A percentile compares a stretch with the other conserved stretches of the same genome.
Conservation (phyloP, 2,888 invertebrate species). For the Nephrotoma appendiculata region DNA sequence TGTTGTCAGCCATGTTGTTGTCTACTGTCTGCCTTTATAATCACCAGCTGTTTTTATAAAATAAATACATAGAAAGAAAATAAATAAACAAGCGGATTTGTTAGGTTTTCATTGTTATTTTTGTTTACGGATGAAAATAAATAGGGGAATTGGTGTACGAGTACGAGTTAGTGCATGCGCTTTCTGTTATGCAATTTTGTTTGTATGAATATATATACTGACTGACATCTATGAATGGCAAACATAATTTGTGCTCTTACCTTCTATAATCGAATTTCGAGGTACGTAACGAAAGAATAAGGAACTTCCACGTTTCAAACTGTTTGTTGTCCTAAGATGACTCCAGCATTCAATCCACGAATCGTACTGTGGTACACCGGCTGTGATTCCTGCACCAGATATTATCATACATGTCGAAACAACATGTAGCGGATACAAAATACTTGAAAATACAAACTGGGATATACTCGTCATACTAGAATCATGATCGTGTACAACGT, state of each 20-base stretch:
- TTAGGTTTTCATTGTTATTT: neutral
- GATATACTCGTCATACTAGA: constrained; percentile 31
- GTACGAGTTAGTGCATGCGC: neutral
- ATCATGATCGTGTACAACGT: constrained; percentile 60
- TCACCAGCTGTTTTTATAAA: neutral
- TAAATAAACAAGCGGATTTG: neutral
- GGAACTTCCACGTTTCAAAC: constrained; percentile 76
- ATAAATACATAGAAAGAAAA: neutral
- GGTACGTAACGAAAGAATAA: constrained; percentile 28
- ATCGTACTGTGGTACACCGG: constrained; percentile 74
- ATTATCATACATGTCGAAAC: constrained; percentile 86
- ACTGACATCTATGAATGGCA: neutral
- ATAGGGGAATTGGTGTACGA: neutral
- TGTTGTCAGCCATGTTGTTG: constrained; percentile 3
- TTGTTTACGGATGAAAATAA: neutral
- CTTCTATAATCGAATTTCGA: neutral
- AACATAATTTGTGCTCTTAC: neutral
- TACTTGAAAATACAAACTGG: constrained; percentile 62
- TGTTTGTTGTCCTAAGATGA: constrained; percentile 56
- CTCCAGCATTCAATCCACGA: constrained; percentile 75
- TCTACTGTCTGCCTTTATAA: neutral
- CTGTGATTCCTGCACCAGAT: constrained; percentile 59
- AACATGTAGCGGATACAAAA: constrained; percentile 87
- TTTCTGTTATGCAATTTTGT: neutral
- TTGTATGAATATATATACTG: neutral